Conservation (phyloP, 2,113 vertebrate species). For the Argyrosomus japonicus region DNA sequence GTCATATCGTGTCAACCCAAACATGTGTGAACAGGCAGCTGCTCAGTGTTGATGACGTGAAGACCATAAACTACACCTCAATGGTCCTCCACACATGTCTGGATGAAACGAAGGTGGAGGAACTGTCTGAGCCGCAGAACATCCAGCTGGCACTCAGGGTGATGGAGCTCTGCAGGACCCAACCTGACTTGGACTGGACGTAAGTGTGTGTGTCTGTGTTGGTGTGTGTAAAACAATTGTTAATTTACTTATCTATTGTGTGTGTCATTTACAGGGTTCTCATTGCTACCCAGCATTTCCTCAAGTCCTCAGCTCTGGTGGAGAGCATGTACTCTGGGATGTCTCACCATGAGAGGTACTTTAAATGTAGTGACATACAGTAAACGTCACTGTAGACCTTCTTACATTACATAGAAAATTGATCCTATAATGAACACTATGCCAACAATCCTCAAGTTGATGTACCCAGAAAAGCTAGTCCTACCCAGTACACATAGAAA, state of each 20-base stretch:
- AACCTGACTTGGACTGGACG: conserved; percentile 92
- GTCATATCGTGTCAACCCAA: not conserved
- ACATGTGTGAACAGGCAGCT: conserved; percentile 79
- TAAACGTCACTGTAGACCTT: not conserved
- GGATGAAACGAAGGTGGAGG: conserved; percentile 84
- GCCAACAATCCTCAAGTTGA: not conserved
- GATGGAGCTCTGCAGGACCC: conserved; percentile 86
- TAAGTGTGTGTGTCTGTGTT: conserved; percentile 72
- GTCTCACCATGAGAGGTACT: conserved; percentile 92
- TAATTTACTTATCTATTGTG: not conserved
- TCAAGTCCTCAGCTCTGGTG: conserved; percentile 89
- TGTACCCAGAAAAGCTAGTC: not conserved
- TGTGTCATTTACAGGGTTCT: conserved; percentile 85
- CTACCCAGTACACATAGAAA: not conserved
- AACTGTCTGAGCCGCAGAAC: conserved; percentile 79
- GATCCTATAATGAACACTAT: not conserved
- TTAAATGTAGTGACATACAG: not conserved
- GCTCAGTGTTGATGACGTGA: conserved; percentile 87
- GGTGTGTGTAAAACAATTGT: not conserved
- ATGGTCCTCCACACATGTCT: conserved; percentile 95
- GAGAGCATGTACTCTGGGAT: conserved; percentile 89
- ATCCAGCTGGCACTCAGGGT: conserved; percentile 85
- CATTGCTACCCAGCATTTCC: conserved; percentile 91
- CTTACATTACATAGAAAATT: not conserved
- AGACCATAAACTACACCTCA: conserved; percentile 86